These are phyloP conservation scores for Notolepis coatsorum DNA, from an alignment of 2,797 vertebrate species.

Conservation along the genomic window DNA sequence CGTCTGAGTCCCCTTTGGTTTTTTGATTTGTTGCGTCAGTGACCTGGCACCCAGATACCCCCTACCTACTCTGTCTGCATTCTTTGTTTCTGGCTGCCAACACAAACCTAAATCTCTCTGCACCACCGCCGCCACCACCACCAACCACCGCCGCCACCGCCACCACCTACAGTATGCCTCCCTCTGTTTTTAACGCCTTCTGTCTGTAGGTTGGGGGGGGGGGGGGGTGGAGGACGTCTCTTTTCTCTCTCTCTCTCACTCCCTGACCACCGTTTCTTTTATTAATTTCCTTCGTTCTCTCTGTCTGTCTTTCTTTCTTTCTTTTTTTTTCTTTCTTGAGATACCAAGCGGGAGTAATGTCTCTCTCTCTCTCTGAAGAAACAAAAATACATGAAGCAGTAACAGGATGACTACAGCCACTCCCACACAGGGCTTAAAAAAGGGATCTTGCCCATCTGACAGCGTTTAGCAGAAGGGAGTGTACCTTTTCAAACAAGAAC, in stretches of 20 bases:
- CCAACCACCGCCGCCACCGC: too few species aligned
- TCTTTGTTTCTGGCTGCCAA: slow-evolving; percentile 51
- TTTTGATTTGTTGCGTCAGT: slow-evolving; percentile 90
- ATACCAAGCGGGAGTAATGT: slow-evolving; percentile 78
- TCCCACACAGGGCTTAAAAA: slow-evolving; percentile 40
- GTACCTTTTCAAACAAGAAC: slow-evolving; percentile 34
- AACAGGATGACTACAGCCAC: slow-evolving; percentile 44
- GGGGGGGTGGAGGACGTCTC: too few species aligned
- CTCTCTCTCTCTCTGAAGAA: slow-evolving; percentile 79
- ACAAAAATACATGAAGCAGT: slow-evolving; percentile 73
- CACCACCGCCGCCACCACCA: too few species aligned
- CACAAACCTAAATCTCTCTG: slow-evolving; percentile 81
- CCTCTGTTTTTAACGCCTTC: slow-evolving; percentile 83
- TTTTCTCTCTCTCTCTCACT: slow-evolving; percentile 26
- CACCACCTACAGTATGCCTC: slow-evolving; percentile 85
- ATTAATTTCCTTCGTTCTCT: not conserved
- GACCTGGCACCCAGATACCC: slow-evolving; percentile 75
- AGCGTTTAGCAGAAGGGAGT: slow-evolving; percentile 47
- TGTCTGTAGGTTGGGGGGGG: slow-evolving; percentile 81
- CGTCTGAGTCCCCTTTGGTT: slow-evolving; percentile 86
- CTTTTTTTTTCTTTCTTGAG: slow-evolving; percentile 53
- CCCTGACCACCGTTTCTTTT: not conserved
- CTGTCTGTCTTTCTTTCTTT: not conserved
- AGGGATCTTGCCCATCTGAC: slow-evolving; percentile 42
- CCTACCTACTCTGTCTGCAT: slow-evolving; percentile 15